Base-by-base conservation (phyloP, 2,113 vertebrate genomes). In the Xiphorhynchus elegans region DNA sequence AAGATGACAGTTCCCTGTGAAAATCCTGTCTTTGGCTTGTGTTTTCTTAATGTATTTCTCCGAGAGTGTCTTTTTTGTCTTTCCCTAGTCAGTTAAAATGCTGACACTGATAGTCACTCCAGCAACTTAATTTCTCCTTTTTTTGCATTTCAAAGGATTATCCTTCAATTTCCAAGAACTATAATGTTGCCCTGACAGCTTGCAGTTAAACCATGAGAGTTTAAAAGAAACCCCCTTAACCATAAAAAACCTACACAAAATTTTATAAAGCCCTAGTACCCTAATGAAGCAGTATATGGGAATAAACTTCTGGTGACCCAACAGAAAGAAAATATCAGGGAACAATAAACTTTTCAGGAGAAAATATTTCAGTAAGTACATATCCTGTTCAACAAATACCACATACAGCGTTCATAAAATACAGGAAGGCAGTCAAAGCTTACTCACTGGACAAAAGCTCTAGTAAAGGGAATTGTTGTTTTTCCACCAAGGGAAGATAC, bases 341-440 rank as follows among this genome's bases (percentile, higher is more conserved):
- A 95, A 96, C 93, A 97, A 96, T 96, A 91, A 94, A 72, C 63
- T 85, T 95, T 96, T 94, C 90, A 96, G 68, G 63, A 87, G 70
- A 94, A 44, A 88, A 83, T 89, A 87, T 84, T 96, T 95, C 84
- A 84, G 72, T 66, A 86, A 86, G 56, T 75, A 92, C 40, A 81
- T 93, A 92, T 93, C 92, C 85, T 93, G 92, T 93, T 84, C 72
- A 74, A 84, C 75, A 78, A 93, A 93, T 47, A 74, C 55, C 55
- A 70, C 69, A 60, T 80, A 80, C 50, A 47, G 33, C 28, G 42
- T 83, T 90, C 90, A 90, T 81, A 90, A 91, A 94, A 92, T 53
- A 93, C 68, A 95, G 75, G 79, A 90, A 93, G 64, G 26, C 68
- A 90, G 87, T 74, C 73, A 88, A 66, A 88, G 56, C 63, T 88